phyloP scores from a whole-genome alignment of 2,888 invertebrate species.

The Osmoderma eremita region DNA sequence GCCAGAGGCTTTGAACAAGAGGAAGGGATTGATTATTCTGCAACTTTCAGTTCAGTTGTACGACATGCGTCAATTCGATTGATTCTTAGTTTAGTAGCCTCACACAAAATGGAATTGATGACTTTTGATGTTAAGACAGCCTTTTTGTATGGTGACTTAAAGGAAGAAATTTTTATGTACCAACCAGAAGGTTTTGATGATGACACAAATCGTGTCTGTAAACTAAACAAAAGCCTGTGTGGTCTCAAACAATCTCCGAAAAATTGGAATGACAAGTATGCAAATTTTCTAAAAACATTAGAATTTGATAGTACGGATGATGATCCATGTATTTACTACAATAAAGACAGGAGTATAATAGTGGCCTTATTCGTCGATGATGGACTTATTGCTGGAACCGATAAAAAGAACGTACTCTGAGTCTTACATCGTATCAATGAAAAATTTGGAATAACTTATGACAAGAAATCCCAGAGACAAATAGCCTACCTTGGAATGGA shows the following conservation, averaged over 20 bases:
- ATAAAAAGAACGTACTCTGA: neutral
- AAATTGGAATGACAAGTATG: constrained; percentile 45
- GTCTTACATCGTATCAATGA: neutral
- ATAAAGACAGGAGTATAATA: constrained; percentile 33
- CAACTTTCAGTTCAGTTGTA: constrained; percentile 54
- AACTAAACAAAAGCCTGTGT: too few species aligned
- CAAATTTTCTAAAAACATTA: constrained; percentile 44
- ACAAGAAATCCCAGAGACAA: neutral
- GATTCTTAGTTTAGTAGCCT: constrained; percentile 49
- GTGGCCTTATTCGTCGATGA: constrained; percentile 14
- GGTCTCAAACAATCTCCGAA: constrained; percentile 33
- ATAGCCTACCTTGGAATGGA: constrained; percentile 7
- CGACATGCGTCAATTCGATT: constrained; percentile 48
- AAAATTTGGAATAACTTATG: constrained; percentile 6
- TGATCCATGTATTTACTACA: constrained; percentile 51
- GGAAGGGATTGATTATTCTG: constrained; percentile 50
- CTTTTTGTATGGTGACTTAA: constrained; percentile 28
- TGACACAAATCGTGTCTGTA: too few species aligned
- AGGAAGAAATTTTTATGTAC: too few species aligned
- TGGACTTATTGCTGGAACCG: constrained; percentile 19
- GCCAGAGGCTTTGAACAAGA: constrained; percentile 51
- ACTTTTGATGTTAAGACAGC: constrained; percentile 46
- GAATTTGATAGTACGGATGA: constrained; percentile 48
- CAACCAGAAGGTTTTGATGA: too few species aligned
- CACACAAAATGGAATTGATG: constrained; percentile 41